These are phyloP conservation scores for silkworm (Bombyx mori) DNA, from an alignment of 1,140 invertebrate genomes.

Conservation along the genomic window ASM3026992v2 NC_085122.1:3324001-3324500, in stretches of 20 bases:
- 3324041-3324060: neutral
- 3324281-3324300: slow-evolving; percentile 79
- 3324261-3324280: slow-evolving; percentile 73
- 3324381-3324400: slow-evolving; percentile 62
- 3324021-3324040: slow-evolving; percentile 22
- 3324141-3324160: slow-evolving; percentile 33
- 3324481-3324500: slow-evolving; percentile 78
- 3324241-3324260: slow-evolving; percentile 70
- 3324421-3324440: slow-evolving; percentile 23
- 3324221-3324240: slow-evolving; percentile 68
- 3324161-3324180: slow-evolving; percentile 41
- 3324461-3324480: slow-evolving; percentile 74
- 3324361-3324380: slow-evolving; percentile 80
- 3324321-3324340: slow-evolving; percentile 73
- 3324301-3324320: slow-evolving; percentile 73
- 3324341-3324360: slow-evolving; percentile 75
- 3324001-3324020: slow-evolving; percentile 46
- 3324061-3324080: slow-evolving; percentile 1
- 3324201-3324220: slow-evolving; percentile 32
- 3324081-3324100: slow-evolving; percentile 34
- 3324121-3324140: slow-evolving; percentile 43
- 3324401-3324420: slow-evolving; percentile 11
- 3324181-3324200: slow-evolving; percentile 56
- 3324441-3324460: slow-evolving; percentile 73
- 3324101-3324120: slow-evolving; percentile 15